Base-by-base conservation (phyloP, 2,888 invertebrate species). In the Notodonta dromedarius region DNA sequence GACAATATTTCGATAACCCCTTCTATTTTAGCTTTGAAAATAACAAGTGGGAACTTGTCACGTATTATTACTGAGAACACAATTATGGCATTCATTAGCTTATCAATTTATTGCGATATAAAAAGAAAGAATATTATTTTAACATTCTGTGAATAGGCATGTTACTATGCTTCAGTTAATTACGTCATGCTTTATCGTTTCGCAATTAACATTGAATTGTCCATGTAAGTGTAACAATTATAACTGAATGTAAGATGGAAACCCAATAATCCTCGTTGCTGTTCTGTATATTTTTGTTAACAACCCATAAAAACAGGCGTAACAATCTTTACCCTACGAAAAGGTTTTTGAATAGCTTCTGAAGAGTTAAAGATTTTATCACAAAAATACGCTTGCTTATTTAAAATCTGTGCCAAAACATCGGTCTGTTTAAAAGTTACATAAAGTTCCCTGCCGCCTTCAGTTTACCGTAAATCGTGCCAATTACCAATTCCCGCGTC, bases 401-500 rank as follows among this genome's bases (percentile, higher is more conserved):
- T 24, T 24, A 24, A 24, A 24, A 24, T 24, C 24, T 24, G 24
- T 24, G 24, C 24, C 24, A 24, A 2, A 24, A 24, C 24, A 24
- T 24, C 24, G 24, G 24, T 24, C 24, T 24, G 24, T 24, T 24
- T 24, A 1, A 24, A 9, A 42, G 9, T 11, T 42, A 11, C 8
- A 42, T 9, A 11, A 11, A 4, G 9, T 42, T 2, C 24, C 24
- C 16, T 51, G 12, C 52, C 16, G 1, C 51, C n/a, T 50, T 52
- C 32, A 52, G 32, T 52, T 52, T 32, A 32, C 24, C 52, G 32
- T 52, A 24, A 52, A 32, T 32, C 24, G 32, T 52, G 32, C 40
- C 40, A 55, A 55, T 39, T n/a, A 13, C 12, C 40, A 8, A 16
- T 40, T 40, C 55, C 14, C 55, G 40, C 55, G 55, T 55, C 55